Conservation (phyloP, 2,888 invertebrate species). For the Morpho deidamia region DNA sequence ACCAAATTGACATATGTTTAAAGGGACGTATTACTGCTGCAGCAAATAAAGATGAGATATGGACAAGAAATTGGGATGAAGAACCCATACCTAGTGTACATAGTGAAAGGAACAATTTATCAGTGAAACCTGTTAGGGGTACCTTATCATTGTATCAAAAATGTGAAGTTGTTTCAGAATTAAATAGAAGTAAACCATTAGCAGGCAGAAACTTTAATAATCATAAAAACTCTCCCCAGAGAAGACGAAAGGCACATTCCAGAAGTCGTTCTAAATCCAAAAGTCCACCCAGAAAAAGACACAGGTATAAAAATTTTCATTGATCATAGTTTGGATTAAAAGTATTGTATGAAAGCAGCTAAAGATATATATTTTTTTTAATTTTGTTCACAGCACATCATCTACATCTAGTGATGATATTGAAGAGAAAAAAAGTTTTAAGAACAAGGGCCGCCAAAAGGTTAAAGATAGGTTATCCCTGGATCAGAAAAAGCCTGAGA, state of each 20-base stretch:
- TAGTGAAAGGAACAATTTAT: slow-evolving; percentile 84
- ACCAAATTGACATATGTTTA: slow-evolving; percentile 95
- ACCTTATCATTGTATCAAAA: slow-evolving; percentile 80
- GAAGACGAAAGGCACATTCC: slow-evolving; percentile 52
- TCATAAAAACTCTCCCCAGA: slow-evolving; percentile 55
- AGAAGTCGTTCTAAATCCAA: slow-evolving; percentile 62
- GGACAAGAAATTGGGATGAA: slow-evolving; percentile 95
- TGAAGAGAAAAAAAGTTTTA: slow-evolving; percentile 65
- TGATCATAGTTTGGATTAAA: too few species aligned
- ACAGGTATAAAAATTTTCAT: slow-evolving; percentile 44
- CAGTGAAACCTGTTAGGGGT: slow-evolving; percentile 80
- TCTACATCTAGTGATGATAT: slow-evolving; percentile 75
- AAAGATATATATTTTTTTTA: background rate
- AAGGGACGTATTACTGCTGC: slow-evolving; percentile 96
- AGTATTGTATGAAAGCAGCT: too few species aligned
- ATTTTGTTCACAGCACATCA: slow-evolving; percentile 61
- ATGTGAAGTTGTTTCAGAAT: slow-evolving; percentile 47
- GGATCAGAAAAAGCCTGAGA: slow-evolving; percentile 60
- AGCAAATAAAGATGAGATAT: slow-evolving; percentile 91
- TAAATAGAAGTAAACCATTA: slow-evolving; percentile 26
- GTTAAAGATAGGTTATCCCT: slow-evolving; percentile 78
- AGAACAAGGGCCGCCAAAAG: slow-evolving; percentile 68
- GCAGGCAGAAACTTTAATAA: slow-evolving; percentile 38
- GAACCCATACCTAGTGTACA: slow-evolving; percentile 95
- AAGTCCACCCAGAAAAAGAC: slow-evolving; percentile 72